Percentiles rank a stretch among this genome's conserved stretches.
Conservation (phyloP, 2,888 invertebrate genomes). For the Chromoteleia sp. region DNA sequence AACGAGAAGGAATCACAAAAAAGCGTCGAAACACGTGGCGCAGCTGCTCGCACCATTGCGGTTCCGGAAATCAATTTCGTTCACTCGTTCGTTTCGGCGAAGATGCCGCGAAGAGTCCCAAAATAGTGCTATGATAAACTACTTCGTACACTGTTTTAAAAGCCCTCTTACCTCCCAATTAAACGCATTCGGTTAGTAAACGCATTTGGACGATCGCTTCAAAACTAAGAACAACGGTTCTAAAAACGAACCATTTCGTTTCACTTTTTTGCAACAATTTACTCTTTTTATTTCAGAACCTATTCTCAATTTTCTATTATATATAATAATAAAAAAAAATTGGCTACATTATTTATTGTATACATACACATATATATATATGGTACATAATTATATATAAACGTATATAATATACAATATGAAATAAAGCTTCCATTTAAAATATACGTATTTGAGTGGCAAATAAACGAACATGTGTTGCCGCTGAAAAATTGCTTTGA, state of each 20-base stretch:
- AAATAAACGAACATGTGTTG: constrained; percentile 6
- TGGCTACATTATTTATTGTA: no score
- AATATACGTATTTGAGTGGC: constrained; percentile 3
- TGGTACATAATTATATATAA: no score
- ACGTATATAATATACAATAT: no score
- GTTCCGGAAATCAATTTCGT: constrained; percentile 52
- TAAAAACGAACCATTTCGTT: no score
- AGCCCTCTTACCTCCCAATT: constrained; percentile 4
- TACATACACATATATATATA: no score
- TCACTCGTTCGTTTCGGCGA: constrained; percentile 33
- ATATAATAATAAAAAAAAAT: no score
- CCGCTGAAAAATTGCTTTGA: neutral
- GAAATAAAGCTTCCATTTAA: neutral
- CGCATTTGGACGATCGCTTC: no score
- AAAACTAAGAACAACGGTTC: no score
- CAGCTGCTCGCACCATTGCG: constrained; percentile 52
- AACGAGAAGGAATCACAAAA: constrained; percentile 42
- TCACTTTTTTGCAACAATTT: no score
- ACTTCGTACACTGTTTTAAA: constrained; percentile 9
- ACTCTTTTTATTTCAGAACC: no score
- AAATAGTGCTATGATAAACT: constrained; percentile 37
- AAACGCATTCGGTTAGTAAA: constrained; percentile 3
- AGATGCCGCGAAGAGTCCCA: constrained; percentile 22
- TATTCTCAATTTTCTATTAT: no score
- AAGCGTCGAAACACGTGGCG: constrained; percentile 55